Base-by-base conservation (phyloP, 2,797 vertebrate species). In the Lagocephalus sceleratus region DNA sequence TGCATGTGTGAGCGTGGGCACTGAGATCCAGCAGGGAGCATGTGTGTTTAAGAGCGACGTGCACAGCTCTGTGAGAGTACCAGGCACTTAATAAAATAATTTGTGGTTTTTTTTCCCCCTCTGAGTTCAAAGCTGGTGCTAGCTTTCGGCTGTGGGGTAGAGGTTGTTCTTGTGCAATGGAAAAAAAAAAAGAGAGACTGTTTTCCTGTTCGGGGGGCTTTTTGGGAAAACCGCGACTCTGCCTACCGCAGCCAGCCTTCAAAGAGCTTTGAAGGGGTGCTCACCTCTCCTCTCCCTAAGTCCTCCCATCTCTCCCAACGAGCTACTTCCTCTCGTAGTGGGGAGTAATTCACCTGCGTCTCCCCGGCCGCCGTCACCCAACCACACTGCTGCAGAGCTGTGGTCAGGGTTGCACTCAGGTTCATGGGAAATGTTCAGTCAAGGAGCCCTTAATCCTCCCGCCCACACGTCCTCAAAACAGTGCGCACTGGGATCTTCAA, bases 21-120 rank as follows among this genome's bases (percentile, higher is more conserved):
- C 47, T 20, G 1, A 35, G 23, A 29, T 16, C 20, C 15, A 43
- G 29, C 7, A 6, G 21, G n/a, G 60, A 23, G 60, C 55, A 49
- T 78, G 71, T 78, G 73, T 64, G 58, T 71, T 66, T 70, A 51
- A 73, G 69, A 57, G 60, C 51, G 43, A 68, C 47, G 51, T 63
- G 72, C 52, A 48, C 47, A 71, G 76, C 59, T 40, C 41, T 66
- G 65, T 2, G 50, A 75, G 57, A 66, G 68, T 82, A 84, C 74
- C 74, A 77, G 81, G 79, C 81, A 89, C 84, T 89, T 91, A 85
- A 88, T 91, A 88, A 88, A 89, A 84, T 75, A 49, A 88, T 88
- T 85, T 87, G 84, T 71, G 79, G 67, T 71, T 83, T 71, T 53
- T 62, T 41, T 67, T 57, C 69, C 75, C 73, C 81, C 76, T 57